Evolutionary conservation across 1,140 invertebrate genomes (phyloP), one percentile per base, ranked within the genome.

Genomic region (Sycophaga agraensis): DNA sequence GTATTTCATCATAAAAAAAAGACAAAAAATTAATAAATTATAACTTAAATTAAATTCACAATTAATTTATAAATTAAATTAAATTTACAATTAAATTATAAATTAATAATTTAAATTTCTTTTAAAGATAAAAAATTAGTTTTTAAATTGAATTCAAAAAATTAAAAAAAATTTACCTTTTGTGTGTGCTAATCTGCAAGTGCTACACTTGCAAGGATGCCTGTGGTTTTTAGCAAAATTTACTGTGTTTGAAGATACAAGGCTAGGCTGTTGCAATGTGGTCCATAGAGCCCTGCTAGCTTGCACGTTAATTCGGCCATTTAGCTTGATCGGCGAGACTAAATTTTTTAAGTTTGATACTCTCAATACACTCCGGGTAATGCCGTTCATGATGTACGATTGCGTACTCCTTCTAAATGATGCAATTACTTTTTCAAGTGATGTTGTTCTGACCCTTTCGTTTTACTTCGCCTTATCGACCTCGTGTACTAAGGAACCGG

Each of bases 321-420:
- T 17, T 1, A 28, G 9, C 17, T 37, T 37, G 5, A 12, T 19
- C 12, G 53, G 31, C 2, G 35, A 17, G 1, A 37, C 21, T 6
- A 64, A 6, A 6, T 53, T 54, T 21, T 48, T 64, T 6, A 58
- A n/a, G 9, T 39, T 39, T 2, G 61, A 12, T 2, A 64, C 16
- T 37, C 56, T 53, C 6, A 64, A 4, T 11, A 83, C 82, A 21
- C 82, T 83, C 75, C 83, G 87, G 28, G 86, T 81, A 58, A 90
- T 80, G 57, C 86, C 85, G 72, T 87, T 90, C 88, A 90, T 90
- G n/a, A n/a, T n/a, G n/a, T n/a, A n/a, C n/a, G n/a, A n/a, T n/a
- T n/a, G n/a, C n/a, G n/a, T n/a, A n/a, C n/a, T n/a, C n/a, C n/a
- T n/a, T n/a, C n/a, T n/a, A n/a, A n/a, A n/a, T n/a, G n/a, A n/a